phyloP scores from a whole-genome alignment of 53 echinoderm and acorn worm genomes.

The Arbacia lixula region DNA sequence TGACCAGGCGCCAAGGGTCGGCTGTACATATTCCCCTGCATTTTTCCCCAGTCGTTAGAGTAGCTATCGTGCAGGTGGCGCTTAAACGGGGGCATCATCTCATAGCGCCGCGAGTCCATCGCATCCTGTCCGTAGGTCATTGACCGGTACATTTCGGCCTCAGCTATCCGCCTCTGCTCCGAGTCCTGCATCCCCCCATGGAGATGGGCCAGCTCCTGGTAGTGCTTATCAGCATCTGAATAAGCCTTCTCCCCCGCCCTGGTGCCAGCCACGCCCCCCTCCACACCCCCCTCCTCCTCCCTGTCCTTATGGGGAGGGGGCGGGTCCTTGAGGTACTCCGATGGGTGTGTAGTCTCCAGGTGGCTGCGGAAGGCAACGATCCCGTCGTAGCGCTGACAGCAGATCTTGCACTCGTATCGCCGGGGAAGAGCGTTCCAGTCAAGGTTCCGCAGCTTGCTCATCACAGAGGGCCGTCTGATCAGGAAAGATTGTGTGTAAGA shows the following conservation, averaged over 20 bases:
- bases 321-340: slow-evolving; percentile 27
- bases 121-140: slow-evolving; percentile 46
- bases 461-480: slow-evolving; percentile 34
- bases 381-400: slow-evolving; percentile 44
- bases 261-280: slow-evolving; percentile 5
- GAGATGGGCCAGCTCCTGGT: slow-evolving; percentile 27
- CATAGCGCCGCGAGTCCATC: slow-evolving; percentile 31
- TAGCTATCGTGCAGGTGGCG: slow-evolving; percentile 46
- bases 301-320: background rate
- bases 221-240: slow-evolving; percentile 18
- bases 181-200: slow-evolving; percentile 22
- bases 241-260: slow-evolving; percentile 15
- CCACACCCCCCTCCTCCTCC: background rate
- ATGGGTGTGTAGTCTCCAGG: slow-evolving; percentile 16
- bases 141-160: slow-evolving; percentile 29
- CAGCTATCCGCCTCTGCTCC: slow-evolving; percentile 21
- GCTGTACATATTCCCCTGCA: slow-evolving; percentile 49
- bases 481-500: too few species aligned
- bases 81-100: slow-evolving; percentile 59
- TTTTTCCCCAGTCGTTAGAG: slow-evolving; percentile 48
- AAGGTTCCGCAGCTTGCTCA: slow-evolving; percentile 17
- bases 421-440: slow-evolving; percentile 58
- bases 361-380: slow-evolving; percentile 27
- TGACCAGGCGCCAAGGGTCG: slow-evolving; percentile 27
- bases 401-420: slow-evolving; percentile 52